Base-by-base conservation (phyloP, 2,113 vertebrate genomes). In the Nanorana parkeri region DNA sequence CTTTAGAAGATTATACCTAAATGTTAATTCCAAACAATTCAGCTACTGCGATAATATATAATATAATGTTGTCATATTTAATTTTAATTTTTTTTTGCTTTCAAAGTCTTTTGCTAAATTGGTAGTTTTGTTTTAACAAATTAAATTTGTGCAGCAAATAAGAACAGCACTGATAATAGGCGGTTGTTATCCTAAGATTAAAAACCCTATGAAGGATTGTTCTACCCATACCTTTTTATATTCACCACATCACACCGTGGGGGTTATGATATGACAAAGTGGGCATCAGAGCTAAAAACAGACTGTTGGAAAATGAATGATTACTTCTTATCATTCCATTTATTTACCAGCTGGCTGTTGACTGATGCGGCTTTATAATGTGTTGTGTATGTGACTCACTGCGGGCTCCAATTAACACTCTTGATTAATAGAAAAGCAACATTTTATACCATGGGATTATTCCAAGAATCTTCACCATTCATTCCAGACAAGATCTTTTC, bases 391-490 rank as follows among this genome's bases (percentile, higher is more conserved):
- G 71, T 83, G 72, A 76, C 52, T 76, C 80, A 83, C 52, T 13
- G 17, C 51, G 11, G 71, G n/a, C 15, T 60, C 72, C 72, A 83
- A 76, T 83, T 75, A 82, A 76, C 71, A 76, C 47, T 68, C 21
- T 60, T 76, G 51, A 81, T 83, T 76, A 76, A 68, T 13, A 67
- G 72, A 68, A 76, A 83, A 76, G 68, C 72, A 76, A 60, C 64
- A 60, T 76, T 60, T 63, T 29, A 51, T 47, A 47, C 26, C 3
- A 19, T 58, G 55, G 32, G 64, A 41, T n/a, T 24, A 60, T 47
- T 72, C 69, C 58, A 81, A 54, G 29, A 64, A 17, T 66, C 20
- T 23, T 65, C 68, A 21, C 64, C 32, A 68, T 41, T 55, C 26
- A 60, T 76, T 75, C 21, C 61, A 32, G 66, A 41, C 23, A 77